Evolutionary conservation across 2,888 invertebrate species (phyloP), one percentile per base, ranked within the genome.

Genomic region (Metacarcinus magister): DNA sequence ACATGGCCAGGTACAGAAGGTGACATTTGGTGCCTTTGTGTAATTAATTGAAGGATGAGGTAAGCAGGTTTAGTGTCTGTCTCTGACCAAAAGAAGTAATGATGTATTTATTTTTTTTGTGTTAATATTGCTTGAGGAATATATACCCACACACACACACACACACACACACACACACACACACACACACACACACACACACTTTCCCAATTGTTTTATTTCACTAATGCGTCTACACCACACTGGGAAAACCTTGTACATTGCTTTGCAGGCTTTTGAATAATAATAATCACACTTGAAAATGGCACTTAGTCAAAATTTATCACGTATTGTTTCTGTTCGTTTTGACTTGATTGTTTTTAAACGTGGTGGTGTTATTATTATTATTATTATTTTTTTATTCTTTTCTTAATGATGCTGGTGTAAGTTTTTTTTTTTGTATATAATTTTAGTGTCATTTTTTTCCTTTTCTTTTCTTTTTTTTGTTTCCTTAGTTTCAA

Each of bases 31-130:
- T 54, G 16, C 54, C 54, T 54, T 8, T 54, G 54, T 54, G 67
- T 87, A 13, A 87, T 87, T 87, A 87, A 87, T 87, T 87, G 87
- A 87, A 87, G 39, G 8, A 39, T 87, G 87, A 87, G 39, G 19
- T 87, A 32, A 87, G 87, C 87, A 87, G 0, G 10, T 87, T 39
- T 87, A 0, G 10, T 19, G 39, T 32, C 32, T 16, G 32, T 32
- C 39, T 2, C 75, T 28, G 5, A 39, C 1, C 2, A 19, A 16
- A 87, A 87, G 39, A 39, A 3, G 19, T 87, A 2, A 4, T 23
- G 23, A 23, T 67, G 87, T 87, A 39, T 32, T 32, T 87, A 16
- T 87, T 39, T 87, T 32, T 16, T 87, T 87, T 39, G 28, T 4
- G 39, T 16, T 39, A 8, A 23, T 60, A 60, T 23, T 60, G 60